Base-by-base conservation (phyloP, 2,797 vertebrate species). In the Geotria australis region DNA sequence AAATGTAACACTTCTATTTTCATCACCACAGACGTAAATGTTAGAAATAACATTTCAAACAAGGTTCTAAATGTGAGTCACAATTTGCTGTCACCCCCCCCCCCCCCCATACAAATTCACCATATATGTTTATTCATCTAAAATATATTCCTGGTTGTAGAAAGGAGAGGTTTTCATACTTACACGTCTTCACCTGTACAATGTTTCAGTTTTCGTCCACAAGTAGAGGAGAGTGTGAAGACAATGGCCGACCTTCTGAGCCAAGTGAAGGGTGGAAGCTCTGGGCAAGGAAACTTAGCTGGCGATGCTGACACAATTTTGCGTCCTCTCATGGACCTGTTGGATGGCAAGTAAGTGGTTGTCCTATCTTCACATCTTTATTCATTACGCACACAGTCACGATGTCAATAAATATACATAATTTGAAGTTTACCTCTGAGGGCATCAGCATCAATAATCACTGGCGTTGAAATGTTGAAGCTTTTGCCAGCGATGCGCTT, bases 301-400 rank as follows among this genome's bases (percentile, higher is more conserved):
- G 73, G 95, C 69, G 85, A 96, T 55, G 86, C 91, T 0, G 91
- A 94, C 69, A 72, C 77, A 1, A 83, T 82, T n/a, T 73, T 96
- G 46, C 72, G 88, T 47, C 81, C 85, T 2, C 80, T 98, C 14
- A 98, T 95, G 89, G 89, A 96, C 64, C 80, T 91, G 59, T 71
- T 98, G 63, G 91, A 98, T 69, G 96, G 86, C 73, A 96, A 73
- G 91, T 98, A 62, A 68, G 79, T 55, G 12, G 24, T n/a, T 24
- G 24, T 55, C 51, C 51, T 38, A 38, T 24, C 24, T 38, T 38
- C 24, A 38, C 38, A 24, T 38, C 24, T 38, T 5, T 5, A 38
- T 38, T 24, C 24, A 38, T 6, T 38, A 38, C 38, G 4, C 24
- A 38, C 24, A 38, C 24, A 24, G 12, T 12, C 10, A 3, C n/a